Evolutionary conservation across 1,140 invertebrate species (phyloP).

Genomic region (Anastatus disparis): DNA sequence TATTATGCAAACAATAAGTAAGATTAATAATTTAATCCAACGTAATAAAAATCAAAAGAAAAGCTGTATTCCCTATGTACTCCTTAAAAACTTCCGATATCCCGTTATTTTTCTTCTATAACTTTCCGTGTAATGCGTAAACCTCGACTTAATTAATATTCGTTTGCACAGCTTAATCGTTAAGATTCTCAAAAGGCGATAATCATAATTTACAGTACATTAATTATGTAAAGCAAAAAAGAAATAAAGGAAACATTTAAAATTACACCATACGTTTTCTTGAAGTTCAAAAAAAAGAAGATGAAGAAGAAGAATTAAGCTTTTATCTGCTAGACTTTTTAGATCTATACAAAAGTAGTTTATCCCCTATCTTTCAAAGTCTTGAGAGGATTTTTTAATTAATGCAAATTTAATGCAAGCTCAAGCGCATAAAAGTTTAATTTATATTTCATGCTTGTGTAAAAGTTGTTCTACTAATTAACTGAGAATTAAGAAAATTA

Average conservation of each 20-base stretch:
- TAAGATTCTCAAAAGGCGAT: not conserved
- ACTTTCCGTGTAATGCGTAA: too few species aligned
- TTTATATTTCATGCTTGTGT: not conserved
- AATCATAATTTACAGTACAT: not conserved
- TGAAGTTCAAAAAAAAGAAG: not conserved
- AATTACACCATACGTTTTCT: not conserved
- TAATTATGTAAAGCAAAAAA: not conserved
- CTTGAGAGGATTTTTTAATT: not conserved
- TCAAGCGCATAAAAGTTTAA: not conserved
- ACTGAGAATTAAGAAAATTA: constrained; percentile 22
- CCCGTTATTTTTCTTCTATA: too few species aligned
- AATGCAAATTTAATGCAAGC: constrained; percentile 34
- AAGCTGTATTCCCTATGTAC: too few species aligned
- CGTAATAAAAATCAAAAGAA: too few species aligned
- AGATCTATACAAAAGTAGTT: not conserved
- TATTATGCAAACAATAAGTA: too few species aligned
- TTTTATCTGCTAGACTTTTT: not conserved
- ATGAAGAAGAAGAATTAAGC: not conserved
- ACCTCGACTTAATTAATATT: too few species aligned
- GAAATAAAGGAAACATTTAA: not conserved
- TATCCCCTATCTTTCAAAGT: not conserved
- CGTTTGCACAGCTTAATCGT: too few species aligned
- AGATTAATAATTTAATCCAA: too few species aligned
- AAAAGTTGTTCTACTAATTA: constrained; percentile 18
- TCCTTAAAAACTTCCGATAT: too few species aligned